Evolutionary conservation across 2,113 vertebrate genomes (phyloP), one percentile per base, ranked within the genome.

Genomic region (Microcebus jonahi): DNA sequence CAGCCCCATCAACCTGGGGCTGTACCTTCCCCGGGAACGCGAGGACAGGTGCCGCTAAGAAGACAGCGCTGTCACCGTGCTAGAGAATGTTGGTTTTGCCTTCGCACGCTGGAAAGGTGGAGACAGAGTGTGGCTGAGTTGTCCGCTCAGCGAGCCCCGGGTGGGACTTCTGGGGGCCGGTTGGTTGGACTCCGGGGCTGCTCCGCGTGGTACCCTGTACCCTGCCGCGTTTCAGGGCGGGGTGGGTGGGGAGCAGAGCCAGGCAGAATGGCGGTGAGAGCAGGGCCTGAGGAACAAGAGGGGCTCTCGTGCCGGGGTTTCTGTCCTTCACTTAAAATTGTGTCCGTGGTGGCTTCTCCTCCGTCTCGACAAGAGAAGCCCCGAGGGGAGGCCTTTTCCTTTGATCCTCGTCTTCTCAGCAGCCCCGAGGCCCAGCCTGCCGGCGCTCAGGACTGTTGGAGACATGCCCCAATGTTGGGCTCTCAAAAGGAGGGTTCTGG

Each of bases 141-240:
- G 31, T 57, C 71, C 2, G 70, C 36, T 29, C 9, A 0, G 0
- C 0, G 0, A 6, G n/a, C 61, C 70, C 8, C 15, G 71, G 31
- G 39, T 31, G 23, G 31, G 39, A 27, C 25, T 57, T 25, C 14
- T 12, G 6, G 53, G 48, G 21, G 0, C 34, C 0, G 13, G n/a
- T 0, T 0, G 13, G n/a, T 0, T 0, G 68, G 57, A 8, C 50
- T 18, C 14, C 1, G 27, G 14, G 36, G 18, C 36, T 31, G 34
- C 15, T 7, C 67, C 25, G 0, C 29, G 15, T 36, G 39, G 20
- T 48, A 48, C 48, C 2, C 48, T 48, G 48, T 10, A 1, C 10
- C 2, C 18, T 7, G 2, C 50, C 15, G 2, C 2, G 39, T 90
- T 88, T 25, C 11, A 53, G 53, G 75, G 45, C 5, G 2, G 50